Evolutionary conservation across 2,888 invertebrate genomes (phyloP).

Genomic region (Gandaritis pyraliata): DNA sequence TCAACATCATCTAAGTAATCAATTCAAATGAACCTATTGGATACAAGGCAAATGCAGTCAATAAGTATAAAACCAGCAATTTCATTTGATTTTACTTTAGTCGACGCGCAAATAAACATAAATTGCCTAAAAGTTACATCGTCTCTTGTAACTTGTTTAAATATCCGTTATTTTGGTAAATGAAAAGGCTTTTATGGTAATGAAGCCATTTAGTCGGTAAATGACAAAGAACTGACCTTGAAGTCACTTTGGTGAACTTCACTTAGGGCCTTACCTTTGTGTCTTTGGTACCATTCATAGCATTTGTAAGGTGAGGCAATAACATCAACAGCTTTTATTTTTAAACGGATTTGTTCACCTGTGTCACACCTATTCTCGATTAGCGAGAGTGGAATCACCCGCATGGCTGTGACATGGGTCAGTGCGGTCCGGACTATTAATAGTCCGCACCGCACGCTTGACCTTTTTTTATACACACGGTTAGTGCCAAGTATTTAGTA

Average conservation of each 20-base stretch:
- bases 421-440: background rate
- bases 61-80: background rate
- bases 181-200: slow-evolving; percentile 14
- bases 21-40: background rate
- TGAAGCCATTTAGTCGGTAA: slow-evolving; percentile 11
- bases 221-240: slow-evolving; percentile 8
- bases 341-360: background rate
- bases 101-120: slow-evolving; percentile 1
- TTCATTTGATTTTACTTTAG: background rate
- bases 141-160: background rate
- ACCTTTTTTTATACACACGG: background rate
- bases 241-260: slow-evolving; percentile 9
- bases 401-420: slow-evolving; percentile 3
- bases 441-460: too few relatives aligned
- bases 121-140: background rate
- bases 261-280: background rate
- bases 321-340: background rate
- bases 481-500: background rate
- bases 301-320: too few relatives aligned
- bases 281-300: too few relatives aligned
- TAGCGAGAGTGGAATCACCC: background rate
- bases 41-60: background rate
- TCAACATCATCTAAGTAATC: background rate
- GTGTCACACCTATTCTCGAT: background rate
- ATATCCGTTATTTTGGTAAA: slow-evolving; percentile 9